Conservation (phyloP, 2,797 vertebrate species). For the Muraenolepis orangiensis region DNA sequence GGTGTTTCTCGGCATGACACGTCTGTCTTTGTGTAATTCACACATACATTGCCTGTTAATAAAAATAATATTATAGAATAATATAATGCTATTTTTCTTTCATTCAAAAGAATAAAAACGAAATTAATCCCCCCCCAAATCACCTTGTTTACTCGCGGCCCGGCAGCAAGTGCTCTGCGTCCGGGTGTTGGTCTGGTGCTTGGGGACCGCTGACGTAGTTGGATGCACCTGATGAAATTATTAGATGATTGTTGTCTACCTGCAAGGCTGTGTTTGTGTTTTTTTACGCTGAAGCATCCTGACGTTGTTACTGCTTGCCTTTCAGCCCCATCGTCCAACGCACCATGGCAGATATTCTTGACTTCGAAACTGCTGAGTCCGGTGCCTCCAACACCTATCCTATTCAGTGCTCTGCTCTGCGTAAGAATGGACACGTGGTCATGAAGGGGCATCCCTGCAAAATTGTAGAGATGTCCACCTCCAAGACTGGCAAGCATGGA, state of each 20-base stretch:
- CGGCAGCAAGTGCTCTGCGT: no score
- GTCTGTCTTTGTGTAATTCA: no score
- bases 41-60: no score
- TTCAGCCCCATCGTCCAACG: slow-evolving; percentile 67
- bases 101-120: no score
- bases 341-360: slow-evolving; percentile 89
- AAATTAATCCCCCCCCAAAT: no score
- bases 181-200: no score
- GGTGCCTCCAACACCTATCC: slow-evolving; percentile 83
- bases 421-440: slow-evolving; percentile 87
- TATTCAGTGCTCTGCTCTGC: slow-evolving; percentile 87
- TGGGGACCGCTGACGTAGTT: no score
- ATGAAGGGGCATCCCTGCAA: slow-evolving; percentile 87
- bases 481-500: slow-evolving; percentile 88
- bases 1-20: no score
- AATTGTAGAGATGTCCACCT: slow-evolving; percentile 90
- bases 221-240: no score
- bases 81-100: no score
- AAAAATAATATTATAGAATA: no score
- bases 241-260: neutral
- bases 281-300: neutral
- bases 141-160: no score
- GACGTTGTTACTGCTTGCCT: neutral
- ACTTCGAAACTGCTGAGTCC: slow-evolving; percentile 91
- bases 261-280: neutral